Percentiles rank a stretch among this genome's conserved stretches.
phyloP scores from a whole-genome alignment of 2,888 invertebrate species.

The Pachycephus smyrnensis region DNA sequence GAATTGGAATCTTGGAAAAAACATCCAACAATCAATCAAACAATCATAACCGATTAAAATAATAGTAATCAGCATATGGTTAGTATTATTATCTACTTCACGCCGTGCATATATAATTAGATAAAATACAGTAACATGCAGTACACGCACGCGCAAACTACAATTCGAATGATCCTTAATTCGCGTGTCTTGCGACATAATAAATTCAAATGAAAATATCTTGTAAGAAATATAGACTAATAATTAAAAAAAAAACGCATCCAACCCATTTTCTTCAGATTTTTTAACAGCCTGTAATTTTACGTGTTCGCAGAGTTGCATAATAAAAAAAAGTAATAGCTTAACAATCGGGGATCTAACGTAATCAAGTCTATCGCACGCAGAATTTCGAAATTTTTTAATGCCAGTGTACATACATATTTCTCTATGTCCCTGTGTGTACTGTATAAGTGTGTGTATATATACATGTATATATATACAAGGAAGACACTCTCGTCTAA shows the following conservation, averaged over 20 bases:
- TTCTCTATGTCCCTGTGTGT: background rate
- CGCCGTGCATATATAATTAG: constrained; percentile 28
- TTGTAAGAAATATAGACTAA: background rate
- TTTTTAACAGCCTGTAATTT: background rate
- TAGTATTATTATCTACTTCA: constrained; percentile 6
- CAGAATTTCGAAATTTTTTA: background rate
- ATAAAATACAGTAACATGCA: background rate
- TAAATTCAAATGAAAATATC: background rate
- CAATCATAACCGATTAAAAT: constrained; percentile 15
- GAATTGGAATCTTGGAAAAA: constrained; percentile 61
- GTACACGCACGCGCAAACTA: background rate
- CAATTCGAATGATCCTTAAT: background rate
- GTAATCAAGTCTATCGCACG: background rate
- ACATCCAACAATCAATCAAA: constrained; percentile 21
- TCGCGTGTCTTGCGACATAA: background rate
- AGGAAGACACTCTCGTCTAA: background rate
- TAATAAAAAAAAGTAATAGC: background rate
- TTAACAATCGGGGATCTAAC: background rate
- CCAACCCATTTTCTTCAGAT: background rate
- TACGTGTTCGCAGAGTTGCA: background rate
- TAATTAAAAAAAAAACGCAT: too few relatives aligned
- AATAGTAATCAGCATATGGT: background rate
- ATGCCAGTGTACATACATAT: background rate
- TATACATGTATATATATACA: background rate
- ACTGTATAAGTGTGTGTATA: background rate